Evolutionary conservation across 2,797 vertebrate genomes (phyloP).

Genomic region (Scolopax bukidnonensis): DNA sequence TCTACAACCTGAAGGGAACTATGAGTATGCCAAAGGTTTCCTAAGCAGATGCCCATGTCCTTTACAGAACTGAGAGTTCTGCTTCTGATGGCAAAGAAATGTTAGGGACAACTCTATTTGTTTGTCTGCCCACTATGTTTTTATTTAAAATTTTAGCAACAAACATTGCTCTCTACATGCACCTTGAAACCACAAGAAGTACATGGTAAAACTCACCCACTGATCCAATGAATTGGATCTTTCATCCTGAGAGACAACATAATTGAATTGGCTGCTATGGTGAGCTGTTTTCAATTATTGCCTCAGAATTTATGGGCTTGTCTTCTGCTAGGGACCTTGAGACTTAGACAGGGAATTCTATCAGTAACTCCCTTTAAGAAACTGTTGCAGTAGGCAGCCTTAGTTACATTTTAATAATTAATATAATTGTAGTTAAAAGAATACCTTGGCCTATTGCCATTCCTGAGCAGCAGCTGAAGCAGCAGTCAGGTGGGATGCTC

Average conservation of each 20-base stretch:
- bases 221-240: not conserved
- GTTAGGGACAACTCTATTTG: not conserved
- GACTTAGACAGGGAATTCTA: not conserved
- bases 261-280: conserved; percentile 46
- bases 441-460: not conserved
- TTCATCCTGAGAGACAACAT: not conserved
- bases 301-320: conserved; percentile 23
- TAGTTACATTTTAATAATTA: not conserved
- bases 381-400: not conserved
- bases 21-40: not conserved
- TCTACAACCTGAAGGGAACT: not conserved
- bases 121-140: not conserved
- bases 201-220: not conserved
- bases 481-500: not conserved
- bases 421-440: not conserved
- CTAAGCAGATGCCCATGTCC: not conserved
- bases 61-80: not conserved
- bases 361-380: not conserved
- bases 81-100: not conserved
- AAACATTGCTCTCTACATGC: not conserved
- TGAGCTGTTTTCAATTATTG: conserved; percentile 43
- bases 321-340: not conserved
- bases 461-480: not conserved
- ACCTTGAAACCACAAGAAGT: not conserved
- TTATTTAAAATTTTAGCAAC: not conserved